Conservation (phyloP, 2,888 invertebrate species). For the Pseudolycoriella hygida region DNA sequence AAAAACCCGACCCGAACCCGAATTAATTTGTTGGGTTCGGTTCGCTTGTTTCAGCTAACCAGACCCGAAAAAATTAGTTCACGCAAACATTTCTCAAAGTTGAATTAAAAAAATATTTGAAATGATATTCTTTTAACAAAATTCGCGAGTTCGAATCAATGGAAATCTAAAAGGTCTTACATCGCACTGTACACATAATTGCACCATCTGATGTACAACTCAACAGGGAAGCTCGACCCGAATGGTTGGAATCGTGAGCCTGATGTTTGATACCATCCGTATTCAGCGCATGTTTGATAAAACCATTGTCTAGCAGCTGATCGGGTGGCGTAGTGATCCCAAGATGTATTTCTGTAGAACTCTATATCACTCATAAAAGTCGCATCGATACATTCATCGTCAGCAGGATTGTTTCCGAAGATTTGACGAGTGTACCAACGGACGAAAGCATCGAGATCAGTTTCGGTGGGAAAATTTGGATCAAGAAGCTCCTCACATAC, state of each 20-base stretch:
- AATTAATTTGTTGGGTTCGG: no score
- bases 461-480: not conserved
- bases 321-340: not conserved
- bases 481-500: constrained; percentile 16
- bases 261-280: constrained; percentile 67
- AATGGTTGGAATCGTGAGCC: constrained; percentile 39
- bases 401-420: not conserved
- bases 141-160: no score
- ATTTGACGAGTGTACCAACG: constrained; percentile 11
- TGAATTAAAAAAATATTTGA: no score
- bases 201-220: constrained; percentile 13
- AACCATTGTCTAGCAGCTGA: constrained; percentile 41
- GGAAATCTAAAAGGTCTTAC: no score
- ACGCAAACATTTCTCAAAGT: no score
- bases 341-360: not conserved
- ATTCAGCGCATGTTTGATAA: constrained; percentile 76
- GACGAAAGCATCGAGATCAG: constrained; percentile 2
- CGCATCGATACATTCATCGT: not conserved
- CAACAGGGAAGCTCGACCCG: constrained; percentile 20
- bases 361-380: constrained; percentile 15
- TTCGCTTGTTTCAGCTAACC: no score
- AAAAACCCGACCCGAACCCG: no score
- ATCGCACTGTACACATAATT: constrained; percentile 2
- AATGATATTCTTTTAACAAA: no score
- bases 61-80: no score